phyloP scores from a whole-genome alignment of 2,888 invertebrate genomes.

The Hofmannophila pseudospretella region DNA sequence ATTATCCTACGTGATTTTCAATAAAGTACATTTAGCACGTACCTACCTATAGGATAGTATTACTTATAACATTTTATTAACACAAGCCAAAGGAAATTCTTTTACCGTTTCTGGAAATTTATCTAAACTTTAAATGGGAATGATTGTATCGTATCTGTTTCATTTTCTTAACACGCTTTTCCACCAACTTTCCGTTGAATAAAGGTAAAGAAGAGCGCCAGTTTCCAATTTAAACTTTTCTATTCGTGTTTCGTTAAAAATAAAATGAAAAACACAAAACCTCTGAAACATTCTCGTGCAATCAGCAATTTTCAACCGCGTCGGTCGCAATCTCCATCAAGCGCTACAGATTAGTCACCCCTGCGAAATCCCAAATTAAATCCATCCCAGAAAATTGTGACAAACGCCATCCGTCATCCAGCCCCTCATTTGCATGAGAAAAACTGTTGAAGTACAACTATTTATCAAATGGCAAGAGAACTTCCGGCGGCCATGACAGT shows the following conservation, averaged over 20 bases:
- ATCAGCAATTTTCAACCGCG: conserved; percentile 43
- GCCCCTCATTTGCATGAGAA: conserved; percentile 77
- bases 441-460: conserved; percentile 77
- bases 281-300: conserved; percentile 16
- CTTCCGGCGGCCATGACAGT: conserved; percentile 73
- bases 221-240: conserved; percentile 17
- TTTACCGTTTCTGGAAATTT: conserved; percentile 1
- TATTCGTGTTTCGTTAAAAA: conserved; percentile 6
- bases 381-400: conserved; percentile 74
- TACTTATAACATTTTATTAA: too few relatives aligned
- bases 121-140: background rate
- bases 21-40: too few relatives aligned
- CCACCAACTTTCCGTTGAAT: conserved; percentile 6
- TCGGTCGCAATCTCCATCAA: conserved; percentile 27
- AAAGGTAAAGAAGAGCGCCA: conserved; percentile 11
- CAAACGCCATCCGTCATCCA: conserved; percentile 73
- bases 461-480: conserved; percentile 74
- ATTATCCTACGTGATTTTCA: too few relatives aligned
- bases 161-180: conserved; percentile 8
- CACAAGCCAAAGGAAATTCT: background rate
- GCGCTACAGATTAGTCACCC: conserved; percentile 52
- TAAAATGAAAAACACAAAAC: conserved; percentile 24
- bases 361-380: conserved; percentile 68
- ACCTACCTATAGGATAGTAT: too few relatives aligned
- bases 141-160: conserved; percentile 3